These are phyloP conservation scores for Chironomus tentans DNA, from an alignment of 2,888 invertebrate species.

Conservation along the genomic window DNA sequence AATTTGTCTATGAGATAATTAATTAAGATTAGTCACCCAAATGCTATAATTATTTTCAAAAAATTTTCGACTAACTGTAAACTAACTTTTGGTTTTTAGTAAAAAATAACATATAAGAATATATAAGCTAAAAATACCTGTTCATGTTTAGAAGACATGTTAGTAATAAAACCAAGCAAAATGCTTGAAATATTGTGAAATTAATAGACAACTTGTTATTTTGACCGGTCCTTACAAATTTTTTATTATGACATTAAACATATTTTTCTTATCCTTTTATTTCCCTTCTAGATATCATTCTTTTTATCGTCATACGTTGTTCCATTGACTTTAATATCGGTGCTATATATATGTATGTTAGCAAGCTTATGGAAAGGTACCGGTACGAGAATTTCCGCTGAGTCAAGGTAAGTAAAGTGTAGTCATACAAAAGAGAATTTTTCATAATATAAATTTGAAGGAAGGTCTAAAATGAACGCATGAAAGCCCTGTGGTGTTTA, in stretches of 20 bases:
- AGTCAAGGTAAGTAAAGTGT: slow-evolving; percentile 44
- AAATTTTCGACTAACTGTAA: too few species aligned
- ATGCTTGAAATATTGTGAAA: background rate
- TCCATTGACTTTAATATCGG: slow-evolving; percentile 75
- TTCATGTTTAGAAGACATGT: too few species aligned
- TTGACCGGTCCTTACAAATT: background rate
- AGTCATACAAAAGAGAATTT: too few species aligned
- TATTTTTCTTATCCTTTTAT: background rate
- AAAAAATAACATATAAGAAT: too few species aligned
- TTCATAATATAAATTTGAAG: background rate
- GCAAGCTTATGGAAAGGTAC: slow-evolving; percentile 72
- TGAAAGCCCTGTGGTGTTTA: too few species aligned
- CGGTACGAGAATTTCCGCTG: slow-evolving; percentile 70
- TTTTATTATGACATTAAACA: background rate
- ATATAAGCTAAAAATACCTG: too few species aligned
- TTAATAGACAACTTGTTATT: background rate
- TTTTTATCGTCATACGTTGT: slow-evolving; percentile 81
- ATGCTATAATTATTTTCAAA: too few species aligned
- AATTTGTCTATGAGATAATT: too few species aligned
- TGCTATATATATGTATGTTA: slow-evolving; percentile 83
- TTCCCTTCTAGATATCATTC: slow-evolving; percentile 59
- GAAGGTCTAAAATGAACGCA: background rate
- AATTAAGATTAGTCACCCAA: too few species aligned
- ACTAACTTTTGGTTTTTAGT: too few species aligned
- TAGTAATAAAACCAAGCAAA: too few species aligned